These are phyloP conservation scores for Meiosimyza platycephala DNA, from an alignment of 2,888 invertebrate species.

Conservation along the genomic window DNA sequence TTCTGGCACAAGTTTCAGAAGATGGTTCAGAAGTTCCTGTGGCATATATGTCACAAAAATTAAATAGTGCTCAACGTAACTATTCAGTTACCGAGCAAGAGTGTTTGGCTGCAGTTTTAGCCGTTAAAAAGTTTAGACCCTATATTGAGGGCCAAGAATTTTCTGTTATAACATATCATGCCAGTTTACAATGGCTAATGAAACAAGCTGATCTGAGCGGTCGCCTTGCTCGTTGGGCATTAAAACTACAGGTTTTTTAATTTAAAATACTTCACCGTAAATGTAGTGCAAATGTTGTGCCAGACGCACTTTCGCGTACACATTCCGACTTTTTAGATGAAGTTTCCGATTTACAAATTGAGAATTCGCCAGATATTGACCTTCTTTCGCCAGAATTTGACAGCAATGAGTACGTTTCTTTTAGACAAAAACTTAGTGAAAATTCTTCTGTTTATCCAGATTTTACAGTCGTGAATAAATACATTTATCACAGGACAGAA, in stretches of 20 bases:
- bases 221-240: not conserved
- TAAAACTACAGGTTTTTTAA: not conserved
- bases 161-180: constrained; percentile 14
- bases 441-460: not conserved
- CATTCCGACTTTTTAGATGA: not conserved
- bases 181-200: constrained; percentile 18
- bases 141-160: constrained; percentile 41
- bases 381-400: not conserved
- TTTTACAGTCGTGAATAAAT: constrained; percentile 2
- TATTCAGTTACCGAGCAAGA: constrained; percentile 42
- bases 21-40: constrained; percentile 34
- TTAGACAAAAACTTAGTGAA: not conserved
- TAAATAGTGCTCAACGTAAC: constrained; percentile 39
- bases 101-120: constrained; percentile 39
- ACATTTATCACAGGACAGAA: not conserved
- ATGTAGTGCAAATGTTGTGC: not conserved
- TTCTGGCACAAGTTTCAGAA: constrained; percentile 31
- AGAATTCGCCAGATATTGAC: not conserved
- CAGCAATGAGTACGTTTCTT: not conserved
- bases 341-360: not conserved
- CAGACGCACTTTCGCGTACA: not conserved
- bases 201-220: not conserved
- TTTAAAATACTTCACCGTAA: not conserved
- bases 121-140: constrained; percentile 37
- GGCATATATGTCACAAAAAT: constrained; percentile 40